Evolutionary conservation across 2,113 vertebrate genomes (phyloP).

Genomic region (Alectura lathami): DNA sequence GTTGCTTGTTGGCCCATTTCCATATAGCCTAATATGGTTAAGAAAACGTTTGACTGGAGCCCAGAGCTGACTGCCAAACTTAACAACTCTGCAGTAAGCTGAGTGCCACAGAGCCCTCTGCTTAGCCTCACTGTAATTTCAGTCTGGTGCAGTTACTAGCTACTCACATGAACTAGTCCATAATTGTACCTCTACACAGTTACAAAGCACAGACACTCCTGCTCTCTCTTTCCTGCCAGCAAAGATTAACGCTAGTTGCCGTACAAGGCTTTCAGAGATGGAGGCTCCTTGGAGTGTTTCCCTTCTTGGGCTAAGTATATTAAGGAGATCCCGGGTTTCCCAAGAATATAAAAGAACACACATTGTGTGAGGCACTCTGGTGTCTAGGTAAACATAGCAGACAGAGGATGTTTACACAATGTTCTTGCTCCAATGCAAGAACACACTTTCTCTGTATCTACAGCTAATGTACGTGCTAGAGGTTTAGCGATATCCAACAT

Average conservation of each 20-base stretch:
- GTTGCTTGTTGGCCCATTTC: constrained; percentile 69
- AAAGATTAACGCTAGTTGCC: constrained; percentile 28
- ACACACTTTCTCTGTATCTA: background rate
- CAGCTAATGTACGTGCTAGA: background rate
- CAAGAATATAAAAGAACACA: background rate
- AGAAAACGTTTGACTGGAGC: constrained; percentile 73
- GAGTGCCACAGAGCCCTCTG: constrained; percentile 68
- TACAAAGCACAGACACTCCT: constrained; percentile 36
- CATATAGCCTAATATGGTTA: constrained; percentile 91
- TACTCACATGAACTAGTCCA: background rate
- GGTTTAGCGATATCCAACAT: background rate
- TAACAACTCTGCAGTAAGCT: constrained; percentile 63
- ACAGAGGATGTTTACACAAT: background rate
- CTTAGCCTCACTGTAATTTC: constrained; percentile 45
- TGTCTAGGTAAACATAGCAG: background rate
- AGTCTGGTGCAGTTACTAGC: background rate
- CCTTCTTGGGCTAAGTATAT: constrained; percentile 38
- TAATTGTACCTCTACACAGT: background rate
- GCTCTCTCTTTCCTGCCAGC: background rate
- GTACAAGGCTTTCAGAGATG: constrained; percentile 19
- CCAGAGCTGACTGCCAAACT: constrained; percentile 70
- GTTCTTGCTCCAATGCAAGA: background rate
- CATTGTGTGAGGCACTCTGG: background rate
- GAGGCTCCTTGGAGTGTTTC: background rate
- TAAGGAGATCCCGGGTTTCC: constrained; percentile 45